phyloP scores from a whole-genome alignment of 2,113 vertebrate genomes.

The Grammomys dolichurus region DNA sequence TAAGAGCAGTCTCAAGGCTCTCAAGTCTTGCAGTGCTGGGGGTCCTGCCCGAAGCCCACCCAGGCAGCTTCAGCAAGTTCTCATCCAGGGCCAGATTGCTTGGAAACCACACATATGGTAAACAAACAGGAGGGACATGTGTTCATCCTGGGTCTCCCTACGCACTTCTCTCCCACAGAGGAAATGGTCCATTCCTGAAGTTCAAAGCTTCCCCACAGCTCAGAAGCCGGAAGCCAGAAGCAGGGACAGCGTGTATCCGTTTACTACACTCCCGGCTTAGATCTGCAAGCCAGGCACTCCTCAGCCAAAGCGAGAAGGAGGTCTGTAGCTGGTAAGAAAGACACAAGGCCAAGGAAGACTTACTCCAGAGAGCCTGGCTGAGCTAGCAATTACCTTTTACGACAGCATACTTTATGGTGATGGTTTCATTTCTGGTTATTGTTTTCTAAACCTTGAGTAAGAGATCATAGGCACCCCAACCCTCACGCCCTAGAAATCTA shows the following conservation, averaged over 20 bases:
- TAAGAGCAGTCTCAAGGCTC: background rate
- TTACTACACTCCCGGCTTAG: background rate
- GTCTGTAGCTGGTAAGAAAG: background rate
- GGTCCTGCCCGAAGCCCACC: conserved; percentile 11
- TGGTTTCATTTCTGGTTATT: conserved; percentile 78
- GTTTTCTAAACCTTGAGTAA: conserved; percentile 72
- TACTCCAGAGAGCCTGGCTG: background rate
- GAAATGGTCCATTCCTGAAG: conserved; percentile 52
- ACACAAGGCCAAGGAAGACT: background rate
- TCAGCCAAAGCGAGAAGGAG: background rate
- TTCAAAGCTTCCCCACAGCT: conserved; percentile 44
- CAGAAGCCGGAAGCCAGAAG: background rate
- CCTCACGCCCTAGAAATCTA: conserved; percentile 36
- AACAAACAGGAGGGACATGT: conserved; percentile 58
- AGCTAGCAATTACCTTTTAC: conserved; percentile 69
- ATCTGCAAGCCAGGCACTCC: background rate
- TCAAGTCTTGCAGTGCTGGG: background rate
- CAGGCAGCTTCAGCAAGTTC: rapidly evolving
- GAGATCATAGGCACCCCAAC: conserved; percentile 67
- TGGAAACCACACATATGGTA: conserved; percentile 64
- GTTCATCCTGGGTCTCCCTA: conserved; percentile 4
- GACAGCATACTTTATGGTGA: conserved; percentile 62
- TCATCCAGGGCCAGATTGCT: conserved; percentile 12
- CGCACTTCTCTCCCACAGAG: conserved; percentile 60
- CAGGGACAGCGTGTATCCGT: background rate